Percentiles rank a stretch among this genome's conserved stretches.
Conservation (phyloP, 1,140 invertebrate genomes). For the Bombus affinis region DNA sequence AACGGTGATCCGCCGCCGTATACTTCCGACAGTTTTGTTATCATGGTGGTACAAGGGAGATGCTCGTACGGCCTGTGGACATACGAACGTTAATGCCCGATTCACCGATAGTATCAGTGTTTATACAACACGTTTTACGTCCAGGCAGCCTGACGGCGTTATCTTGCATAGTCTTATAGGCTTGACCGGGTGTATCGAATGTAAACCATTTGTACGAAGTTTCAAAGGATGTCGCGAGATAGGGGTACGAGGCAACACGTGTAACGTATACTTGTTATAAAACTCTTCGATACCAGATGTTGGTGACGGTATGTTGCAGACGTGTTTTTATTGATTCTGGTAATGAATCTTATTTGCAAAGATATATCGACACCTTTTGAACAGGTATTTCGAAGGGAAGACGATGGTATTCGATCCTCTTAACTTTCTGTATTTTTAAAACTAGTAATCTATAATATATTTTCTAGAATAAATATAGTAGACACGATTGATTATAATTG, state of each 20-base stretch:
- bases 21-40: slow-evolving; percentile 62
- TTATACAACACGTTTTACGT: not conserved
- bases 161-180: not conserved
- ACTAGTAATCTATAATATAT: too few relatives aligned
- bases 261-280: slow-evolving; percentile 1
- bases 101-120: slow-evolving; percentile 25
- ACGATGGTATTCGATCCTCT: too few relatives aligned
- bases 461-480: too few relatives aligned
- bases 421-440: too few relatives aligned
- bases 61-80: not conserved
- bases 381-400: too few relatives aligned
- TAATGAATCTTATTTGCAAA: not conserved
- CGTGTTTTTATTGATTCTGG: not conserved
- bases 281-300: not conserved
- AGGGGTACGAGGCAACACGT: not conserved
- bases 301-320: too few relatives aligned
- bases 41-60: slow-evolving; percentile 46
- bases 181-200: not conserved
- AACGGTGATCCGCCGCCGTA: slow-evolving; percentile 65
- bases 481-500: too few relatives aligned
- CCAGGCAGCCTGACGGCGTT: slow-evolving; percentile 5
- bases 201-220: not conserved
- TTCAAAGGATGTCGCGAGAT: not conserved
- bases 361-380: not conserved
- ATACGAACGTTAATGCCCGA: slow-evolving; percentile 30